Percentiles rank a stretch among this genome's conserved stretches.
Evolutionary conservation across 1,140 invertebrate genomes (phyloP).

Genomic region (Drosophila sulfurigaster): DNA sequence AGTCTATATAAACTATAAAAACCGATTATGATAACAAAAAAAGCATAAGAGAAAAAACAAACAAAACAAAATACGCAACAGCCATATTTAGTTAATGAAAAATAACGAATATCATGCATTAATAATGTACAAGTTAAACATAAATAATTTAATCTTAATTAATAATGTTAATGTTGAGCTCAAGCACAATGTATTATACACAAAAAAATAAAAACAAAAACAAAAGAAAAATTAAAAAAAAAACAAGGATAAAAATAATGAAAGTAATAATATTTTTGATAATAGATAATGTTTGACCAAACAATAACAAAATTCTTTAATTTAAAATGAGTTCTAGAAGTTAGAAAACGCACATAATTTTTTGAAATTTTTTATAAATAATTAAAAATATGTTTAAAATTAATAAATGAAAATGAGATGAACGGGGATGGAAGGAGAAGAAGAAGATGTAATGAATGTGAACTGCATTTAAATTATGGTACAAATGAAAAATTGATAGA

Average conservation of each 20-base stretch:
- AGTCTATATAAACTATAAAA: slow-evolving; percentile 26
- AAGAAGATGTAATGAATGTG: slow-evolving; percentile 22
- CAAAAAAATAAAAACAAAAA: slow-evolving; percentile 48
- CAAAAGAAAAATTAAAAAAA: slow-evolving; percentile 18
- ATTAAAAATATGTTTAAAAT: slow-evolving; percentile 36
- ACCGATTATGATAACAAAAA: slow-evolving; percentile 9
- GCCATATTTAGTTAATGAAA: slow-evolving; percentile 84
- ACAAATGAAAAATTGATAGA: slow-evolving; percentile 53
- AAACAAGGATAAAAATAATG: not conserved
- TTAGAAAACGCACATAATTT: slow-evolving; percentile 12
- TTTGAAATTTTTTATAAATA: slow-evolving; percentile 28
- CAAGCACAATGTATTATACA: slow-evolving; percentile 69
- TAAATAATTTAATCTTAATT: slow-evolving; percentile 64
- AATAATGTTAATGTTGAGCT: slow-evolving; percentile 57
- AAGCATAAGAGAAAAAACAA: slow-evolving; percentile 1
- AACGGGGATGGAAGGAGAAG: not conserved
- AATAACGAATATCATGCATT: slow-evolving; percentile 67
- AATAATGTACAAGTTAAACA: slow-evolving; percentile 72
- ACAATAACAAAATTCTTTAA: slow-evolving; percentile 67
- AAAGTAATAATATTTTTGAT: slow-evolving; percentile 13
- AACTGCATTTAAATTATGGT: slow-evolving; percentile 82
- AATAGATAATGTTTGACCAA: slow-evolving; percentile 21
- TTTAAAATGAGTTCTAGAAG: slow-evolving; percentile 63
- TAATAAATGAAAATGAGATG: slow-evolving; percentile 14
- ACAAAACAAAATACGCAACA: slow-evolving; percentile 54